Evolutionary conservation across 2,113 vertebrate species (phyloP).

Genomic region (Oriolus oriolus): DNA sequence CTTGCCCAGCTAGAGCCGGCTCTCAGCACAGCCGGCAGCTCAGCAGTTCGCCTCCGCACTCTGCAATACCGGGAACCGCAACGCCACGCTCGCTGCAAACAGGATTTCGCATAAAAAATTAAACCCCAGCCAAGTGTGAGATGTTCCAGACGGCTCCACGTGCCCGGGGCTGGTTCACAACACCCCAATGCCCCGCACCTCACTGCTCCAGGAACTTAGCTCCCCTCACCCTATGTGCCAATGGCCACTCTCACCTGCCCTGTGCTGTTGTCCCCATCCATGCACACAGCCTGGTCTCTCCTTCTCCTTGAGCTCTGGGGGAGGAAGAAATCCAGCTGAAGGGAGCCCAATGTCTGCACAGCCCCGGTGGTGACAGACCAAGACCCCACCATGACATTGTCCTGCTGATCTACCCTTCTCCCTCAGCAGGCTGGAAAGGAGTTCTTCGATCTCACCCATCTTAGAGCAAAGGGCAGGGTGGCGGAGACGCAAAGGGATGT

Average conservation of each 20-base stretch:
- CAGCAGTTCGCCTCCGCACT: not conserved
- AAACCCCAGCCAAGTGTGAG: not conserved
- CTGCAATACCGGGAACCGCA: not conserved
- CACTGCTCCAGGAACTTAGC: not conserved
- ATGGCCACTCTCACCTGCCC: not conserved
- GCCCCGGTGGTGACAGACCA: not conserved
- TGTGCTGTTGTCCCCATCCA: not conserved
- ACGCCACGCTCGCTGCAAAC: not conserved
- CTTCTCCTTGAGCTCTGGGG: not conserved
- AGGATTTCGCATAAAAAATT: not conserved
- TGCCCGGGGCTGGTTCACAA: not conserved
- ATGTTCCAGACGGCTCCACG: not conserved
- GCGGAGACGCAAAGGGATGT: fast-evolving
- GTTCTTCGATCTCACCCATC: not conserved
- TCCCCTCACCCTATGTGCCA: fast-evolving
- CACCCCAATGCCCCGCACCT: not conserved
- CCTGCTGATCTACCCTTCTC: not conserved
- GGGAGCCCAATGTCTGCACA: not conserved
- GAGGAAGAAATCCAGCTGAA: not conserved
- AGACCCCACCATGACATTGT: fast-evolving
- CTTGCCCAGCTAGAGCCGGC: not conserved
- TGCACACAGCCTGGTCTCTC: not conserved
- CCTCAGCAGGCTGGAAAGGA: not conserved
- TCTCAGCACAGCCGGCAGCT: not conserved
- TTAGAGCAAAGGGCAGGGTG: not conserved